Conservation (phyloP, 2,888 invertebrate species). For the Enoplolaimus lenunculus region DNA sequence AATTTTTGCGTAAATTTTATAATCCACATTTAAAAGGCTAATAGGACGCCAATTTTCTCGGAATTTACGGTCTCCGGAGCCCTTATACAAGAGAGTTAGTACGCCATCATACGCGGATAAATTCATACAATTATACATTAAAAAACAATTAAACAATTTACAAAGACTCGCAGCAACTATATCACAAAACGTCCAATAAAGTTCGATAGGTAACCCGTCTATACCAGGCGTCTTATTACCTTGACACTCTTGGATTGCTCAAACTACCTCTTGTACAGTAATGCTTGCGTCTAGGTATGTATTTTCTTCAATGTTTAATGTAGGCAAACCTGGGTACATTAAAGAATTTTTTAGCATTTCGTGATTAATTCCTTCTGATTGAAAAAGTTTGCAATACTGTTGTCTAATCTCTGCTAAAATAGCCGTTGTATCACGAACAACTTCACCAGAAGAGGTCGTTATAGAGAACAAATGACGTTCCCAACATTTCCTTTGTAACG, state of each 20-base stretch:
- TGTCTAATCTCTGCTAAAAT: not conserved
- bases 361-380: not conserved
- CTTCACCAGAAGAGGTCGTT: not conserved
- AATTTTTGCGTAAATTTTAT: not conserved
- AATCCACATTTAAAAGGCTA: not conserved
- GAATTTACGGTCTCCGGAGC: not conserved
- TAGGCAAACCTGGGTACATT: not conserved
- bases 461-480: not conserved
- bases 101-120: not conserved
- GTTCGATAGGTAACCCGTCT: not conserved
- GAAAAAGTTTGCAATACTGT: not conserved
- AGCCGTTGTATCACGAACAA: not conserved
- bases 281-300: not conserved
- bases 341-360: not conserved
- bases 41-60: not conserved
- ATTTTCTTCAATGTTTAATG: not conserved
- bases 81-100: not conserved
- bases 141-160: not conserved
- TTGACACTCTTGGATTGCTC: not conserved
- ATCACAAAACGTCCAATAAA: not conserved
- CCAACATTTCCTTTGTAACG: not conserved
- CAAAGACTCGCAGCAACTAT: not conserved
- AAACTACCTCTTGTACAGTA: not conserved
- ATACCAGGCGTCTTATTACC: not conserved
- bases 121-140: not conserved